Evolutionary conservation across 2,113 vertebrate genomes (phyloP).

Genomic region (Salminus brasiliensis): DNA sequence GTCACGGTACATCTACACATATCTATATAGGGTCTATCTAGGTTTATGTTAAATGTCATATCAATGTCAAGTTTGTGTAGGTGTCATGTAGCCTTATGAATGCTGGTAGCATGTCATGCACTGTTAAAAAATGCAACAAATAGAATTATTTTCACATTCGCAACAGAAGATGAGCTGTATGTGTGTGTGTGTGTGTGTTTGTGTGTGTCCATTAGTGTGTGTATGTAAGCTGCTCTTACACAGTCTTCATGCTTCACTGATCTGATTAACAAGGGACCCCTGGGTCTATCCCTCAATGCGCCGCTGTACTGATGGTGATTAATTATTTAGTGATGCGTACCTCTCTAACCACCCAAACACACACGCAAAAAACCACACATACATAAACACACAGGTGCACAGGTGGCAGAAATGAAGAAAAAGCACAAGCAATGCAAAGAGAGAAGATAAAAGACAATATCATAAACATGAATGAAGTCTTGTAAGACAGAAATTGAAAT

Average conservation of each 20-base stretch:
- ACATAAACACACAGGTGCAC: constrained; percentile 19
- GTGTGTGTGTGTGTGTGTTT: constrained; percentile 25
- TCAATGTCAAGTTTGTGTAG: too few species aligned
- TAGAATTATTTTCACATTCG: too few species aligned
- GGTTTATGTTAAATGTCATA: too few species aligned
- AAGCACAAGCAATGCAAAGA: not conserved
- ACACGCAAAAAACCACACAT: constrained; percentile 6
- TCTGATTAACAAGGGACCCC: constrained; percentile 52
- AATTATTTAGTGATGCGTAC: constrained; percentile 51
- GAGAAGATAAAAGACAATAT: not conserved
- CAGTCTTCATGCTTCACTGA: constrained; percentile 50
- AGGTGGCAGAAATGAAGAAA: constrained; percentile 14
- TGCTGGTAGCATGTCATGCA: too few species aligned
- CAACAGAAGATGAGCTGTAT: not conserved
- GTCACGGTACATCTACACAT: too few species aligned
- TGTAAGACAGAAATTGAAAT: not conserved
- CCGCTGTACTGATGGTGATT: constrained; percentile 43
- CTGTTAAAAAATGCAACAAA: too few species aligned
- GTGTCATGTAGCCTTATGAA: too few species aligned
- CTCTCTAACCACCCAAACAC: constrained; percentile 33
- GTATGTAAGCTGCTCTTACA: constrained; percentile 10
- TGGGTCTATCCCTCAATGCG: constrained; percentile 34
- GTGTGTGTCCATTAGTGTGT: constrained; percentile 23
- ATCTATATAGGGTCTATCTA: too few species aligned
- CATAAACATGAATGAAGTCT: not conserved